Conservation (phyloP, 2,797 vertebrate species). For the Acipenser transmontanus region DNA sequence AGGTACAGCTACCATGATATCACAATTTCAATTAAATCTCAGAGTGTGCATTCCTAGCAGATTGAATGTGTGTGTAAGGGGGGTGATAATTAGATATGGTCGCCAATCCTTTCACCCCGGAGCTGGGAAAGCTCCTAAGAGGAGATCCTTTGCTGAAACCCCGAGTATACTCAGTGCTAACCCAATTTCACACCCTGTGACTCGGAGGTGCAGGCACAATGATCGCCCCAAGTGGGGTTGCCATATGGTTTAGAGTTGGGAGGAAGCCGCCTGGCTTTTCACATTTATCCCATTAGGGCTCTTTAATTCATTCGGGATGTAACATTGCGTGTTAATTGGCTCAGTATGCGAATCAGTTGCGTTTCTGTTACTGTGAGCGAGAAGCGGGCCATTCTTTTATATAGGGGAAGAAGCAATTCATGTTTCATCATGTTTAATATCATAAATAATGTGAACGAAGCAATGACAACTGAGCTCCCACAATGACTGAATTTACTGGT, state of each 20-base stretch:
- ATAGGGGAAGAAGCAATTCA: constrained; percentile 19
- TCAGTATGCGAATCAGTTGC: constrained; percentile 60
- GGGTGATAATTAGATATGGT: constrained; percentile 57
- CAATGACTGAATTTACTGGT: too few relatives aligned
- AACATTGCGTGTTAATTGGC: constrained; percentile 69
- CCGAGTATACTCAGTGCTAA: constrained; percentile 59
- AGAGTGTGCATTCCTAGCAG: constrained; percentile 14
- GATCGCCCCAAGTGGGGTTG: constrained; percentile 47
- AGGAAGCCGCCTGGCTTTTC: constrained; percentile 68
- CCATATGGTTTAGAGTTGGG: constrained; percentile 64
- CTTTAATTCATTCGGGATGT: constrained; percentile 73
- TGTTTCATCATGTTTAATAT: constrained; percentile 3
- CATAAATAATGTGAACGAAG: not conserved
- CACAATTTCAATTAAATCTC: too few relatives aligned
- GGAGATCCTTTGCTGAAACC: constrained; percentile 51
- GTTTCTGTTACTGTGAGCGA: constrained; percentile 42
- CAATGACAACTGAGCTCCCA: not conserved
- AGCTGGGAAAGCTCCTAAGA: constrained; percentile 48
- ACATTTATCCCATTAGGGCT: constrained; percentile 68
- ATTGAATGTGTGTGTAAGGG: constrained; percentile 40
- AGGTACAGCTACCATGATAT: too few relatives aligned
- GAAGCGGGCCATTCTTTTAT: constrained; percentile 31
- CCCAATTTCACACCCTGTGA: constrained; percentile 72
- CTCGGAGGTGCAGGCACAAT: constrained; percentile 54
- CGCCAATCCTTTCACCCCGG: constrained; percentile 49